Evolutionary conservation across 1,140 invertebrate species (phyloP).

Genomic region (Proctacanthus coquilletti): DNA sequence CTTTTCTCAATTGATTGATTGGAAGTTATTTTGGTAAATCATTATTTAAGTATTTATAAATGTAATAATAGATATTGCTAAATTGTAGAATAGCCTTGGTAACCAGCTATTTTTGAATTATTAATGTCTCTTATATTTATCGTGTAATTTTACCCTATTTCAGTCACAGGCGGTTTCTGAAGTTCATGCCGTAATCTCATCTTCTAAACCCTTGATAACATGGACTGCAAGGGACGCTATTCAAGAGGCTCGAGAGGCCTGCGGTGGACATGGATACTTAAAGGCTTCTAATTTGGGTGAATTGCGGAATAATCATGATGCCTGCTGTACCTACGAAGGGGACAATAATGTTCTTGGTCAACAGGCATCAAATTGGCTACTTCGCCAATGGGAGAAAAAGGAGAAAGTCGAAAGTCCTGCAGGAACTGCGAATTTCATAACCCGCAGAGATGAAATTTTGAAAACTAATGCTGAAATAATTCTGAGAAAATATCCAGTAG

Average conservation of each 20-base stretch:
- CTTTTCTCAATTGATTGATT: too few relatives aligned
- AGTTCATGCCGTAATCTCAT: slow-evolving; percentile 81
- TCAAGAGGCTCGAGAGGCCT: slow-evolving; percentile 77
- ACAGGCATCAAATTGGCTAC: slow-evolving; percentile 82
- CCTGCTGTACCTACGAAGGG: slow-evolving; percentile 88
- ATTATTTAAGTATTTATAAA: too few relatives aligned
- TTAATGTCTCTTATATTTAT: slow-evolving; percentile 3
- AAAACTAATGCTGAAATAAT: slow-evolving; percentile 31
- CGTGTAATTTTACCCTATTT: slow-evolving; percentile 10
- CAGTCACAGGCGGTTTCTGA: slow-evolving; percentile 60
- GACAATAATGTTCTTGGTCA: slow-evolving; percentile 92
- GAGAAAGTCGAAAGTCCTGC: slow-evolving; percentile 41
- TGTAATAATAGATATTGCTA: background rate
- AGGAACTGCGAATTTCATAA: slow-evolving; percentile 44
- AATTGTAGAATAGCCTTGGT: background rate
- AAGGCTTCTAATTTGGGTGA: slow-evolving; percentile 64
- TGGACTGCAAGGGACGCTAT: slow-evolving; percentile 74
- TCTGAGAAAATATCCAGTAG: slow-evolving; percentile 29
- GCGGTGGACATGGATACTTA: slow-evolving; percentile 55
- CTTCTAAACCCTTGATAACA: slow-evolving; percentile 68
- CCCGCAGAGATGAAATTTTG: slow-evolving; percentile 34
- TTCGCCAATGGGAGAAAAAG: slow-evolving; percentile 43
- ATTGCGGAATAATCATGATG: slow-evolving; percentile 76
- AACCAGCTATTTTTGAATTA: background rate
- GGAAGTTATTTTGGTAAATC: too few relatives aligned